Percentiles rank a stretch among this genome's conserved stretches.
Conservation (phyloP, 2,888 invertebrate species). For the Gandaritis pyraliata region DNA sequence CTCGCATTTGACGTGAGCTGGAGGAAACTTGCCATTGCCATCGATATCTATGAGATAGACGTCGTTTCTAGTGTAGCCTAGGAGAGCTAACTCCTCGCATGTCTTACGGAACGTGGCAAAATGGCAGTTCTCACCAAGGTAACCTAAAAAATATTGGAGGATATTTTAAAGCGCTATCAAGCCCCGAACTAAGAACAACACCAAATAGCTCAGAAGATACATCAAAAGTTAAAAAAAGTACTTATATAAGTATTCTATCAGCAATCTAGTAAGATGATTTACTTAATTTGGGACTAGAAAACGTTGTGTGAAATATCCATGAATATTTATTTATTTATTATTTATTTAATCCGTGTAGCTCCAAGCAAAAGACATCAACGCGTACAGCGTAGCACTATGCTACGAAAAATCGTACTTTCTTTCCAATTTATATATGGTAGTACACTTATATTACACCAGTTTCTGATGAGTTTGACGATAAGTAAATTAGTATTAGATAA, state of each 20-base stretch:
- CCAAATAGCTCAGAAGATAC: too few species aligned
- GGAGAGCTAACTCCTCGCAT: constrained; percentile 94
- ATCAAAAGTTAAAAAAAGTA: too few species aligned
- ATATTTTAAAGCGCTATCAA: not conserved
- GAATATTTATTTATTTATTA: too few species aligned
- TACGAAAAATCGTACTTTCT: constrained; percentile 4
- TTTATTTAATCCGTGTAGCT: too few species aligned
- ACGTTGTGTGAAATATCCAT: too few species aligned
- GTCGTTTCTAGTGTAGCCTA: constrained; percentile 95
- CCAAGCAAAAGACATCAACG: constrained; percentile 21
- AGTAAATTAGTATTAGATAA: not conserved
- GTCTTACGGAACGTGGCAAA: constrained; percentile 96
- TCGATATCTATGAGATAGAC: constrained; percentile 97
- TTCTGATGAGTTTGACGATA: not conserved
- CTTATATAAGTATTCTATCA: too few species aligned
- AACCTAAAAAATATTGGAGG: constrained; percentile 74
- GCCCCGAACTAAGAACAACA: too few species aligned
- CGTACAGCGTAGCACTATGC: not conserved
- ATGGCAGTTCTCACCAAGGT: constrained; percentile 97
- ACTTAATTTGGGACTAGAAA: too few species aligned
- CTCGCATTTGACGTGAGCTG: constrained; percentile 95
- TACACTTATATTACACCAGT: too few species aligned
- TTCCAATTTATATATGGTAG: too few species aligned
- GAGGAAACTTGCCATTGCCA: constrained; percentile 96
- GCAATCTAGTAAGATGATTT: too few species aligned